Evolutionary conservation across 2,797 vertebrate species (phyloP).

Genomic region (Tarsius wallacei): DNA sequence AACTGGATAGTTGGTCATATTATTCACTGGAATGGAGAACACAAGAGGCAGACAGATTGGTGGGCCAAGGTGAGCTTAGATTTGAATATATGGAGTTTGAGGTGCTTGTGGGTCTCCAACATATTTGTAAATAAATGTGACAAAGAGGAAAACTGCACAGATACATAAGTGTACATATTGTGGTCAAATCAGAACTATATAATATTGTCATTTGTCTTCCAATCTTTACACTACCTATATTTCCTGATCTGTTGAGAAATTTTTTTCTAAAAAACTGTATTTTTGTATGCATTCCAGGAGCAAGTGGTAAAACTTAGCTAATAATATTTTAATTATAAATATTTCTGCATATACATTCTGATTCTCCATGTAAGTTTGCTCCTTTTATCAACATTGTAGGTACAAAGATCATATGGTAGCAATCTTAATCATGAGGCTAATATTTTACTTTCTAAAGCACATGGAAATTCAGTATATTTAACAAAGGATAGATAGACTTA

Average conservation of each 20-base stretch:
- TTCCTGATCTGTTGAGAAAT: background rate
- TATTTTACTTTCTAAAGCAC: slow-evolving; percentile 23
- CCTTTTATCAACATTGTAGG: slow-evolving; percentile 7
- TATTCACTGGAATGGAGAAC: background rate
- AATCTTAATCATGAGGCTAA: slow-evolving; percentile 23
- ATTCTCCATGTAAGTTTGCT: background rate
- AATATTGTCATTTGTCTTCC: background rate
- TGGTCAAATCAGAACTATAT: background rate
- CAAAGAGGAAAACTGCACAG: background rate
- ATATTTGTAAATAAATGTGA: slow-evolving; percentile 30
- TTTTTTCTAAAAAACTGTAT: background rate
- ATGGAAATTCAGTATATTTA: slow-evolving; percentile 27
- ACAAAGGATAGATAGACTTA: background rate
- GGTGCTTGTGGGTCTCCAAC: background rate
- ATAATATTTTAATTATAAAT: slow-evolving; percentile 30
- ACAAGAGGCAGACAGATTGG: background rate
- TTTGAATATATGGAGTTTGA: background rate
- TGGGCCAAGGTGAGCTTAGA: background rate
- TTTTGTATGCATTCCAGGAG: background rate
- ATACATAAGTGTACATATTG: background rate
- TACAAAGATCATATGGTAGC: slow-evolving; percentile 17
- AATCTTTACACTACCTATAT: background rate
- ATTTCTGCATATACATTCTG: background rate
- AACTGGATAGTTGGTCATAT: background rate
- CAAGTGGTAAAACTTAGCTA: background rate